Conservation (phyloP, 2,113 vertebrate species). For the Felis chaus region DNA sequence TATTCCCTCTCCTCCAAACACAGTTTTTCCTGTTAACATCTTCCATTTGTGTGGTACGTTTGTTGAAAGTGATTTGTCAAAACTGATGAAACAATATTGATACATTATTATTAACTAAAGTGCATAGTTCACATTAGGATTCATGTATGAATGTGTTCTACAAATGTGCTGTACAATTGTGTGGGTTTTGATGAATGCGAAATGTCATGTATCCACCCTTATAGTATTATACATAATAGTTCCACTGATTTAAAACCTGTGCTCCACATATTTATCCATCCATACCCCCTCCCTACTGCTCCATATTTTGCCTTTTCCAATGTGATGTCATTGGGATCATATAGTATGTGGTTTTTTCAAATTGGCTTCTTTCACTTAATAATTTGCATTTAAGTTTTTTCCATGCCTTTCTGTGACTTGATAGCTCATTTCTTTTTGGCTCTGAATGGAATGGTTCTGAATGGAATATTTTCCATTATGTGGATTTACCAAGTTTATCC, state of each 20-base stretch:
- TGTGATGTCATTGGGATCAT: background rate
- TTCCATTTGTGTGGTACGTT: background rate
- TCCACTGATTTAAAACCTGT: background rate
- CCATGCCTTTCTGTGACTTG: background rate
- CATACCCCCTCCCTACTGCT: background rate
- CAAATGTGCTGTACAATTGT: background rate
- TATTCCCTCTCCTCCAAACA: background rate
- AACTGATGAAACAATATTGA: background rate
- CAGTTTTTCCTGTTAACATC: background rate
- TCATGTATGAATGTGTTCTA: background rate
- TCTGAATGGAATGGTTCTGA: background rate
- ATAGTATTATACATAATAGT: background rate
- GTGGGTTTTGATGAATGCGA: background rate
- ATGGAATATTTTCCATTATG: background rate
- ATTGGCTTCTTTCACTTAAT: background rate
- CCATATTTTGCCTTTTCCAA: background rate
- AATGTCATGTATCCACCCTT: background rate
- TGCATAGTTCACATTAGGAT: background rate
- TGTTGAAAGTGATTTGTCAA: background rate
- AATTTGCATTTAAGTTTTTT: background rate
- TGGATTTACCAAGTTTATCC: background rate
- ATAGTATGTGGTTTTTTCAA: background rate
- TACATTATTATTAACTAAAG: background rate
- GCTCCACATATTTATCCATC: background rate
- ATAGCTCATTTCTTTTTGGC: slow-evolving; percentile 3